Percentiles rank a stretch among this genome's conserved stretches.
Conservation (phyloP, 2,113 vertebrate genomes). For the Poicephalus meyeri region DNA sequence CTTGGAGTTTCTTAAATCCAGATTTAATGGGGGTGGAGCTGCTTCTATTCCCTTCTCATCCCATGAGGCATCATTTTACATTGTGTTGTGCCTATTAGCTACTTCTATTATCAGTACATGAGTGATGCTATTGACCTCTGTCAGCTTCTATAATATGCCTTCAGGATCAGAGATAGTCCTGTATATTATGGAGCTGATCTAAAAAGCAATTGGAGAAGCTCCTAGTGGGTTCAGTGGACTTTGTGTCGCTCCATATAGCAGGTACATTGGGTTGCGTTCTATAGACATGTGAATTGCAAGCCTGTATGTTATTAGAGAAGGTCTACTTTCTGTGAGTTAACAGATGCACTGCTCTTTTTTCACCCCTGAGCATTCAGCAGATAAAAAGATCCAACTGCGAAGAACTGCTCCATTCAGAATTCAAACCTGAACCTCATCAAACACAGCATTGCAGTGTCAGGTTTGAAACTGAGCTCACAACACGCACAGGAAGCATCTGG, state of each 20-base stretch:
- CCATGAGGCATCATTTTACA: neutral
- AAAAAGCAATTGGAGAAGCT: neutral
- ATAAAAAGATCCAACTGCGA: neutral
- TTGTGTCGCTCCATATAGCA: neutral
- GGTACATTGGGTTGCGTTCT: neutral
- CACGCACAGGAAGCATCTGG: neutral
- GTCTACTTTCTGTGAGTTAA: neutral
- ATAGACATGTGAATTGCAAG: accelerated
- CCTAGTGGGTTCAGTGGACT: neutral
- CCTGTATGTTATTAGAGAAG: neutral
- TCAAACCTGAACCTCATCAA: conserved; percentile 13
- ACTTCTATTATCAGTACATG: accelerated
- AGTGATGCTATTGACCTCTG: neutral
- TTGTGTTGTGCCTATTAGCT: accelerated
- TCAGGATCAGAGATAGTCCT: neutral
- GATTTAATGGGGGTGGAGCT: neutral
- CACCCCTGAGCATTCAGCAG: neutral
- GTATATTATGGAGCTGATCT: neutral
- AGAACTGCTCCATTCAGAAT: neutral
- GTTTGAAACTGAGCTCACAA: neutral
- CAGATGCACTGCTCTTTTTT: neutral
- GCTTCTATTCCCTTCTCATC: neutral
- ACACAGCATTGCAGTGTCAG: accelerated
- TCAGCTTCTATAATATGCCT: neutral
- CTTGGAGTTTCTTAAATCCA: neutral